Evolutionary conservation across 2,888 invertebrate species (phyloP).

Genomic region (Arenicola marina): DNA sequence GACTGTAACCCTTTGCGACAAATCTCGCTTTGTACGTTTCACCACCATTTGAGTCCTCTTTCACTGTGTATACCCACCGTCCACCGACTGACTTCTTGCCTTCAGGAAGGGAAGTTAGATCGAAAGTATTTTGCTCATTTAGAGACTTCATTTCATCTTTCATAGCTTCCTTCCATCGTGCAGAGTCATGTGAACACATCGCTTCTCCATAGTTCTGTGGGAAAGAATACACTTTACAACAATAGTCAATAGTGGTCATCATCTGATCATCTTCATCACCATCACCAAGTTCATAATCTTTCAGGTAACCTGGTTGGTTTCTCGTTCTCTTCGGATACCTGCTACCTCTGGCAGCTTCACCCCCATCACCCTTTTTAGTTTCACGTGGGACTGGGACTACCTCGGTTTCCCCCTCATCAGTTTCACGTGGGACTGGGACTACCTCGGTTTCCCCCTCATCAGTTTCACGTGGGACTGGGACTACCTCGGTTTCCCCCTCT

Average conservation of each 20-base stretch:
- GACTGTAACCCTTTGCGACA: conserved; percentile 33
- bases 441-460: too few species aligned
- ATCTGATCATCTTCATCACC: not conserved
- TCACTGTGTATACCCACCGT: conserved; percentile 11
- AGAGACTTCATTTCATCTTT: conserved; percentile 7
- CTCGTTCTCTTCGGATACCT: not conserved
- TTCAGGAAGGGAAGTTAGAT: not conserved
- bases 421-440: too few species aligned
- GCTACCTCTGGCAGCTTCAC: too few species aligned
- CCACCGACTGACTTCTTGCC: conserved; percentile 2
- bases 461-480: too few species aligned
- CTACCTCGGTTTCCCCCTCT: too few species aligned
- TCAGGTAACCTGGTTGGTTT: not conserved
- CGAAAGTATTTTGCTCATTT: conserved; percentile 4
- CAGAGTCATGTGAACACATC: not conserved
- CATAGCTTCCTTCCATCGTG: not conserved
- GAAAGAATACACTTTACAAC: conserved; percentile 4
- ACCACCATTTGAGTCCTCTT: conserved; percentile 19
- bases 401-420: too few species aligned
- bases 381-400: too few species aligned
- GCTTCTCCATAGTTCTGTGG: not conserved
- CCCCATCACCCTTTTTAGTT: too few species aligned
- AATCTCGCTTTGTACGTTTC: conserved; percentile 28
- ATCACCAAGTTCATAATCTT: not conserved
- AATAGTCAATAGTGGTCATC: conserved; percentile 4